Evolutionary conservation across 2,888 invertebrate genomes (phyloP), one percentile per base, ranked within the genome.

Genomic region (Pseudococcus jackbeardsleyi): DNA sequence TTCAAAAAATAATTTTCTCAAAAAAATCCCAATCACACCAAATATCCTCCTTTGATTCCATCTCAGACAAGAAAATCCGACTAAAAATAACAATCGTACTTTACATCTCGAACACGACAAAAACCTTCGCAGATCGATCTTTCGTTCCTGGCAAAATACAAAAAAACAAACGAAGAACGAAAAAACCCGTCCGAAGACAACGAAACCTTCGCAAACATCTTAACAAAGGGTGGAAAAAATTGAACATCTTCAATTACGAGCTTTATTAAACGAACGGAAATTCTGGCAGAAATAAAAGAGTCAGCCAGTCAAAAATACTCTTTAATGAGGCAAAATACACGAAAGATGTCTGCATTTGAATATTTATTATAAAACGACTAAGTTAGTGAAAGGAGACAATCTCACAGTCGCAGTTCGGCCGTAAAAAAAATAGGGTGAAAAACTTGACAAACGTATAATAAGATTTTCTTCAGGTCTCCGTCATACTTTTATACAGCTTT

Each of bases 211-310:
- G n/a, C n/a, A 5, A 54, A 54, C 7, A 54, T n/a, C n/a, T n/a
- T 54, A 54, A 54, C 54, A 54, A 54, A 54, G 54, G 54, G 54
- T 54, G n/a, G 48, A 54, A n/a, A 54, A 54, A 54, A 54, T 54
- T 54, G 54, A 54, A 54, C 54, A 54, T 54, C 54, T 54, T 54
- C 54, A 54, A 54, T 54, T 54, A 54, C 54, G 54, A 54, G 54
- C 54, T 54, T 54, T 54, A 54, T 54, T 54, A 54, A n/a, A 54
- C 54, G 17, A 50, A n/a, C 54, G 54, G 54, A 54, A 54, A 54
- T 54, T 17, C 54, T 54, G 54, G 6, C n/a, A 15, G 15, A n/a
- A 54, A 54, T n/a, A 54, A 50, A 50, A 54, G n/a, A n/a, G 17
- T 15, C n/a, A 54, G 54, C 54, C 54, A 54, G n/a, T 50, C 50